Conservation (phyloP, 2,797 vertebrate genomes). For the Morelia viridis region DNA sequence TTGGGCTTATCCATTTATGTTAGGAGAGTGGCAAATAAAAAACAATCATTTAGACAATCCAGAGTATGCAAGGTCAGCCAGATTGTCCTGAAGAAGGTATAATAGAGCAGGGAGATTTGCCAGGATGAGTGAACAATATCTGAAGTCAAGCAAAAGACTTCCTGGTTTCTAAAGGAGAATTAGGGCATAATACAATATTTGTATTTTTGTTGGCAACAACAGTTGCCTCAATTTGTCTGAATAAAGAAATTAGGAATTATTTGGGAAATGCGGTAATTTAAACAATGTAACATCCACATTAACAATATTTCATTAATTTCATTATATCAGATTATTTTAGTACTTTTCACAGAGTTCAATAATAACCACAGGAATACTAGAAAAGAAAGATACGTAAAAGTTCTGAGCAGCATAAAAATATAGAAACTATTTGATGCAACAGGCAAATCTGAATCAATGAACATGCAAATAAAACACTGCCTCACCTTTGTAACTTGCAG, state of each 20-base stretch:
- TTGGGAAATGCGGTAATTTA: no score
- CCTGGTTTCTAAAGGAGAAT: neutral
- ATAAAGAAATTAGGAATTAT: neutral
- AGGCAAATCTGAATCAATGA: accelerated
- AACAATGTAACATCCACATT: neutral
- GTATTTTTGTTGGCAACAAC: neutral
- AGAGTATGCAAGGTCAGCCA: neutral
- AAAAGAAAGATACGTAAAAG: accelerated
- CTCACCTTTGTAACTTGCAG: constrained; percentile 94
- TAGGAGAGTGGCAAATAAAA: neutral
- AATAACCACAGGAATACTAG: neutral
- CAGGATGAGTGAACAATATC: neutral
- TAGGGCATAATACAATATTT: neutral
- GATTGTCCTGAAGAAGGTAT: neutral
- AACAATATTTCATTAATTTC: neutral
- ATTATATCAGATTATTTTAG: neutral
- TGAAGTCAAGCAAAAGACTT: neutral
- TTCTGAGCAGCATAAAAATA: neutral
- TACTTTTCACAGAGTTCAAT: neutral
- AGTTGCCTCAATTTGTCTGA: neutral
- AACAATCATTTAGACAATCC: neutral
- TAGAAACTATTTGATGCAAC: neutral
- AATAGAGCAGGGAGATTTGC: neutral
- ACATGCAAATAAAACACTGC: neutral
- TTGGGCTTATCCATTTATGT: neutral